Percentiles rank a stretch among this genome's conserved stretches.
phyloP scores from a whole-genome alignment of 2,113 vertebrate species.

The Xenopus tropicalis region UCB_Xtro_10.0 CM004443.2:203020501-203021000 shows the following conservation, averaged over 20 bases:
- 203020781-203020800: constrained; percentile 67
- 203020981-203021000: constrained; percentile 93
- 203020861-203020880: constrained; percentile 78
- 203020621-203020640: too few relatives aligned
- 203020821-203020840: constrained; percentile 86
- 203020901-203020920: constrained; percentile 79
- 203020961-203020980: constrained; percentile 85
- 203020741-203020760: constrained; percentile 65
- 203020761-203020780: constrained; percentile 74
- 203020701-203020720: constrained; percentile 21
- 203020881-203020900: constrained; percentile 75
- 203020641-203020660: too few relatives aligned
- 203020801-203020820: constrained; percentile 74
- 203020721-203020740: constrained; percentile 59
- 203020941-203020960: constrained; percentile 98
- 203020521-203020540: too few relatives aligned
- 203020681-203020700: too few relatives aligned
- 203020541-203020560: too few relatives aligned
- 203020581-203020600: too few relatives aligned
- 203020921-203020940: constrained; percentile 93
- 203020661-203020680: too few relatives aligned
- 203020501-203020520: too few relatives aligned
- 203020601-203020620: too few relatives aligned
- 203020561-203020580: too few relatives aligned
- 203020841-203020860: constrained; percentile 92